Evolutionary conservation across 2,113 vertebrate species (phyloP).

Genomic region (Columba livia): DNA sequence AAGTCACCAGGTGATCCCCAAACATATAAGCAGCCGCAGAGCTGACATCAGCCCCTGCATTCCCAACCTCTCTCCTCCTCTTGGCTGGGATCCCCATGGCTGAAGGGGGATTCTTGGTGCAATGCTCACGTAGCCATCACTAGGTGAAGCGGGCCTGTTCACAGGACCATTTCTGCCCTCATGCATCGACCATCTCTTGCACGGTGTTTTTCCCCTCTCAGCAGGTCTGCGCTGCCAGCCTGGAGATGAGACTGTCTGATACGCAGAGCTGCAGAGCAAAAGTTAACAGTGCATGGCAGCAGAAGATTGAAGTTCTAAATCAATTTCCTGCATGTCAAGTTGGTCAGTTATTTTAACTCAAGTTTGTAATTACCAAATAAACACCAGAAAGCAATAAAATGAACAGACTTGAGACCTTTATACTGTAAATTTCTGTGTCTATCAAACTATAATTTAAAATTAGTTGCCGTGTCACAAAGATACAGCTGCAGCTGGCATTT

Average conservation of each 20-base stretch:
- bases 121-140: accelerated
- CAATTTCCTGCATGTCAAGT: conserved; percentile 15
- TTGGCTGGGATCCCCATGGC: neutral
- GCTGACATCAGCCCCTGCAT: neutral
- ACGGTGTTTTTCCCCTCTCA: neutral
- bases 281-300: conserved; percentile 6
- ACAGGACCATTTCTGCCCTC: neutral
- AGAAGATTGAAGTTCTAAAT: conserved; percentile 36
- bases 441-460: conserved; percentile 12
- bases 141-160: accelerated
- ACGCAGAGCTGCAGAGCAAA: neutral
- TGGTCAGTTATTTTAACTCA: conserved; percentile 8
- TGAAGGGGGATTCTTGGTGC: neutral
- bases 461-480: neutral
- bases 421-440: conserved; percentile 9
- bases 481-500: neutral
- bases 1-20: neutral
- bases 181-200: neutral
- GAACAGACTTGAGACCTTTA: neutral
- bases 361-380: conserved; percentile 21
- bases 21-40: neutral
- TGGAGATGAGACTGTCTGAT: neutral
- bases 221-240: neutral
- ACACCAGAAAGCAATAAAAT: neutral
- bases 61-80: neutral